Base-by-base conservation (phyloP, 2,888 invertebrate genomes). In the Clitarchus hookeri region DNA sequence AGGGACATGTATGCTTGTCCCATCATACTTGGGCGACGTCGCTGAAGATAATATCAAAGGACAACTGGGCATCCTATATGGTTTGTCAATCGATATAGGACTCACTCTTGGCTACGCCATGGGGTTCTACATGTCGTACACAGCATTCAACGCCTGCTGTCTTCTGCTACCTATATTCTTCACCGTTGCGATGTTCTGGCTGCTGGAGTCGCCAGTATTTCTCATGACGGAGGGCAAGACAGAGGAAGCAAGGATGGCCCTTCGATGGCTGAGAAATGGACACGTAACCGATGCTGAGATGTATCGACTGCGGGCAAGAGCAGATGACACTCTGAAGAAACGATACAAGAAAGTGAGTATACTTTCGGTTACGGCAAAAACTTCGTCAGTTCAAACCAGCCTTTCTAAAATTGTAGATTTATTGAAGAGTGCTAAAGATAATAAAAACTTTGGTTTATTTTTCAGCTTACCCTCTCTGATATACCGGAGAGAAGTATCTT, bases 11-110 rank as follows among this genome's bases (percentile, higher is more conserved):
- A 19, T 82, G 36, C 27, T 93, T 65, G 92, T 92, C 0, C 95
- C 95, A 0, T 92, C 95, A 23, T 94, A 93, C 89, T 92, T 94
- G 48, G 93, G 94, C 0, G 96, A 96, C 90, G 93, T 94, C 0
- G 92, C 95, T 0, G 94, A 95, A 53, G 91, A 92, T 88, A 95
- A 95, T 0, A 90, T 92, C 6, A 90, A 95, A 6, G 94, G 94
- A 0, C 92, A 94, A 0, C 91, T 94, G 89, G 93, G 94, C 87
- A 93, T 94, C 87, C 90, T 94, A 27, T 90, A 91, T 84, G 90
- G 93, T 78, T 93, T 94, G 1, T 89, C 91, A 0, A 88, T 89
- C 44, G 87, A 88, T 1, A 89, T 91, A 0, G 94, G 94, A 0
- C 93, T 93, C 83, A 89, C 93, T 0, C 91, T 93, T 87, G 90